Conservation (phyloP, 2,113 vertebrate species). For the Empidonax alnorum region DNA sequence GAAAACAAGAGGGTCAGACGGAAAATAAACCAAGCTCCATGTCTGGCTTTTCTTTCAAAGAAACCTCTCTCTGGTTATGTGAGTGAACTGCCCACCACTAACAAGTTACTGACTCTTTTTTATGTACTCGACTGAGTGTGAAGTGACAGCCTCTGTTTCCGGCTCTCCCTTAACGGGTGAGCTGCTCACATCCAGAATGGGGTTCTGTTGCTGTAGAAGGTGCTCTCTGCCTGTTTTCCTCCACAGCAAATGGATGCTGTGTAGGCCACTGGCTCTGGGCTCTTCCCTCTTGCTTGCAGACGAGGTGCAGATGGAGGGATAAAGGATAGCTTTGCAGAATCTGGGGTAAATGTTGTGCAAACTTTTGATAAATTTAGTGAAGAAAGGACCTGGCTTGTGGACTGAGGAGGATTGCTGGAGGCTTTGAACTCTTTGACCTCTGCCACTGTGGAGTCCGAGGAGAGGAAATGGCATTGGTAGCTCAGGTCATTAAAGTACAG, state of each 20-base stretch:
- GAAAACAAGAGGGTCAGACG: neutral
- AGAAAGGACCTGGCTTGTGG: neutral
- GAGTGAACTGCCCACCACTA: neutral
- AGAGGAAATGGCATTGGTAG: neutral
- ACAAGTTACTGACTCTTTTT: neutral
- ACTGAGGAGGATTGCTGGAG: neutral
- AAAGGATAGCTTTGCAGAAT: neutral
- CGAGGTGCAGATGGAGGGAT: neutral
- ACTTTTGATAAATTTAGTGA: neutral
- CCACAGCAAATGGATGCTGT: neutral
- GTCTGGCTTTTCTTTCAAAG: neutral
- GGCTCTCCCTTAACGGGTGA: neutral
- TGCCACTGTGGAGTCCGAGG: neutral
- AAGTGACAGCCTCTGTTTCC: neutral
- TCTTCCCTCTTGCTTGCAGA: neutral
- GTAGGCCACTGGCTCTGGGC: neutral
- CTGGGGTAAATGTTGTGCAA: neutral
- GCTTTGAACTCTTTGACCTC: neutral
- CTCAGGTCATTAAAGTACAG: neutral
- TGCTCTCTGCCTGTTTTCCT: neutral
- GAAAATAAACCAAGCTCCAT: neutral
- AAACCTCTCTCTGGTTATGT: neutral
- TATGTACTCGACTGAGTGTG: neutral
- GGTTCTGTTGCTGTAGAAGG: neutral
- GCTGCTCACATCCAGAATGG: neutral